Evolutionary conservation across 2,797 vertebrate genomes (phyloP).

Genomic region (Uromys caudimaculatus): DNA sequence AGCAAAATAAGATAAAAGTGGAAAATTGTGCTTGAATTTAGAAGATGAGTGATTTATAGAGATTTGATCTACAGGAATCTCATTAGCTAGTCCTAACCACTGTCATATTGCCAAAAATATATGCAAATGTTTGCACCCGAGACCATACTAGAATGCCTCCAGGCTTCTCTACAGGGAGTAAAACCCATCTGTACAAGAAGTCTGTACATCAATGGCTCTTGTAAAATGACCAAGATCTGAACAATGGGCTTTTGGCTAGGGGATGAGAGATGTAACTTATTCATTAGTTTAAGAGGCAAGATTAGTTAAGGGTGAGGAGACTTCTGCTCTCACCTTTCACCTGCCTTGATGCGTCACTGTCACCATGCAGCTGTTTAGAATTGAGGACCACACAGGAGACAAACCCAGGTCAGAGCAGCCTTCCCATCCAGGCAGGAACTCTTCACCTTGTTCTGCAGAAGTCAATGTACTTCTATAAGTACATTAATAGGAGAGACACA

Average conservation of each 20-base stretch:
- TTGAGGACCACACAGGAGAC: neutral
- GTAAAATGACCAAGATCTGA: neutral
- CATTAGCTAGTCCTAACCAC: neutral
- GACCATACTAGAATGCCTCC: neutral
- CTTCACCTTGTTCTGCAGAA: neutral
- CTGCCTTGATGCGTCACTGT: neutral
- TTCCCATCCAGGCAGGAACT: neutral
- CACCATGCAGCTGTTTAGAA: neutral
- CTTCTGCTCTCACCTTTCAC: neutral
- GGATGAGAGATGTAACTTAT: neutral
- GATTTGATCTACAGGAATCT: neutral
- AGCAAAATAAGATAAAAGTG: conserved; percentile 20
- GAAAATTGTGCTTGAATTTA: neutral
- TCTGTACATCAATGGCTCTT: neutral
- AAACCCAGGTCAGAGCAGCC: neutral
- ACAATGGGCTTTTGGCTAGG: neutral
- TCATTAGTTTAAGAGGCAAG: neutral
- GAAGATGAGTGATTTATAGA: neutral
- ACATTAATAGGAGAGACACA: neutral
- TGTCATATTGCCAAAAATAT: neutral
- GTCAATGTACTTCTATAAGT: neutral
- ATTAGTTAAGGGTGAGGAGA: neutral
- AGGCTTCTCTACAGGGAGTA: neutral
- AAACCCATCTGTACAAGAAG: neutral
- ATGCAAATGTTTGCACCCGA: neutral